Evolutionary conservation across 2,797 vertebrate species (phyloP).

Genomic region (Takifugu rubripes): DNA sequence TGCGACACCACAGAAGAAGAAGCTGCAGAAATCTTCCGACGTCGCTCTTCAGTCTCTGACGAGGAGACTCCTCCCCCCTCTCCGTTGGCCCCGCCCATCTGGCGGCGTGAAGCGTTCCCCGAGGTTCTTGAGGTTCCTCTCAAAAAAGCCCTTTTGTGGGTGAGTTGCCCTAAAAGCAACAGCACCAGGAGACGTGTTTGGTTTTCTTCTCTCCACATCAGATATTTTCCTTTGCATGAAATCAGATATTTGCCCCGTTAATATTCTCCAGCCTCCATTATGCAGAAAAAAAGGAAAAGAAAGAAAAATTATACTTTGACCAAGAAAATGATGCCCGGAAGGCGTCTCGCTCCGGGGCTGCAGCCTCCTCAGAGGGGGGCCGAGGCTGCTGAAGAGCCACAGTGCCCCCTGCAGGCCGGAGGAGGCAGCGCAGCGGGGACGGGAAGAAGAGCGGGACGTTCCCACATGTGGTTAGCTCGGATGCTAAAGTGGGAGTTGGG

Average conservation of each 20-base stretch:
- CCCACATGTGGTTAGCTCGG: too few species aligned
- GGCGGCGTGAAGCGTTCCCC: too few species aligned
- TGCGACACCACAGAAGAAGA: too few species aligned
- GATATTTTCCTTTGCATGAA: slow-evolving; percentile 72
- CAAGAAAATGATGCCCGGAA: slow-evolving; percentile 74
- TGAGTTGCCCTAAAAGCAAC: slow-evolving; percentile 50
- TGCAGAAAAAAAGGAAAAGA: slow-evolving; percentile 41
- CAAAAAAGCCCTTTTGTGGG: slow-evolving; percentile 41
- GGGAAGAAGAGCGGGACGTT: neutral
- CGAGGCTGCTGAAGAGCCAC: slow-evolving; percentile 56
- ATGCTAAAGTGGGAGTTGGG: too few species aligned
- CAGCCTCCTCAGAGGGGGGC: slow-evolving; percentile 4
- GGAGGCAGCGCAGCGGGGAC: neutral
- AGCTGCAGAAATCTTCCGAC: too few species aligned
- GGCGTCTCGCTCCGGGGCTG: slow-evolving; percentile 51
- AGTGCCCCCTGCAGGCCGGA: slow-evolving; percentile 71
- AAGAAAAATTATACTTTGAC: slow-evolving; percentile 72
- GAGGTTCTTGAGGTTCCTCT: too few species aligned
- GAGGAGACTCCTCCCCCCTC: too few species aligned
- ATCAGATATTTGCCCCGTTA: slow-evolving; percentile 74
- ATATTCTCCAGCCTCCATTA: slow-evolving; percentile 74
- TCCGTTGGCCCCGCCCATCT: too few species aligned
- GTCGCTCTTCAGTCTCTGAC: too few species aligned
- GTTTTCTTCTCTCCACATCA: slow-evolving; percentile 68
- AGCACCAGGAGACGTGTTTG: slow-evolving; percentile 60